Conservation (phyloP, 1,140 invertebrate species). For the Cyrtorhinus lividipennis region DNA sequence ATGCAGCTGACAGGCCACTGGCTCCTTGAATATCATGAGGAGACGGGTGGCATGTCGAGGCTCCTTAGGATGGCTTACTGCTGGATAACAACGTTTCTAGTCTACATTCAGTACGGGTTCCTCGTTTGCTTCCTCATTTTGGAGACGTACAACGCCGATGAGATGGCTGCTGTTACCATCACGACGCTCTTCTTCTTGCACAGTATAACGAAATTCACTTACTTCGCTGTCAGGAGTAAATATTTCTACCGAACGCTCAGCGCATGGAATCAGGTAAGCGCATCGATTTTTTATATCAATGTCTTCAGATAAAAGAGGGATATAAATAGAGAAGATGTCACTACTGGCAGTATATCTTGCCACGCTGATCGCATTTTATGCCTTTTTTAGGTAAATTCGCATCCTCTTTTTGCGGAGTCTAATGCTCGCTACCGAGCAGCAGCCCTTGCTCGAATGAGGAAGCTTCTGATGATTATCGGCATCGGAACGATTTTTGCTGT, state of each 20-base stretch:
- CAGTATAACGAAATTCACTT: conserved; percentile 53
- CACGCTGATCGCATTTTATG: too few relatives aligned
- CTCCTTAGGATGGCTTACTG: conserved; percentile 43
- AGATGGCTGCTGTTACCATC: conserved; percentile 64
- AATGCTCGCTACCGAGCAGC: conserved; percentile 57
- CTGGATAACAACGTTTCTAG: conserved; percentile 24
- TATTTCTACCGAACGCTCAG: conserved; percentile 45
- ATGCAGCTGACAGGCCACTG: conserved; percentile 63
- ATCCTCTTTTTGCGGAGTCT: conserved; percentile 69
- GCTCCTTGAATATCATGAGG: conserved; percentile 56
- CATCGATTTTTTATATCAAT: too few relatives aligned
- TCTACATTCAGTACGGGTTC: conserved; percentile 29
- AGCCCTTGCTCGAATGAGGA: conserved; percentile 58
- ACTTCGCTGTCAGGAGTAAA: conserved; percentile 54
- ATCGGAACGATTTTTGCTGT: conserved; percentile 36
- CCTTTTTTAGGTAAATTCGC: conserved; percentile 43
- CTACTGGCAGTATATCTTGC: not conserved
- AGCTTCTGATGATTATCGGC: conserved; percentile 49
- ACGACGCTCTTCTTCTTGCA: conserved; percentile 67
- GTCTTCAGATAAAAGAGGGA: not conserved
- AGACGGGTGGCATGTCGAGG: conserved; percentile 26
- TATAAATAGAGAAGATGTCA: not conserved
- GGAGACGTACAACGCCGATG: conserved; percentile 60
- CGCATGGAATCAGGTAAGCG: conserved; percentile 33
- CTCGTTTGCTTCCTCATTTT: conserved; percentile 49